Conservation (phyloP, 2,888 invertebrate genomes). For the Drosophila subsilvestris region DNA sequence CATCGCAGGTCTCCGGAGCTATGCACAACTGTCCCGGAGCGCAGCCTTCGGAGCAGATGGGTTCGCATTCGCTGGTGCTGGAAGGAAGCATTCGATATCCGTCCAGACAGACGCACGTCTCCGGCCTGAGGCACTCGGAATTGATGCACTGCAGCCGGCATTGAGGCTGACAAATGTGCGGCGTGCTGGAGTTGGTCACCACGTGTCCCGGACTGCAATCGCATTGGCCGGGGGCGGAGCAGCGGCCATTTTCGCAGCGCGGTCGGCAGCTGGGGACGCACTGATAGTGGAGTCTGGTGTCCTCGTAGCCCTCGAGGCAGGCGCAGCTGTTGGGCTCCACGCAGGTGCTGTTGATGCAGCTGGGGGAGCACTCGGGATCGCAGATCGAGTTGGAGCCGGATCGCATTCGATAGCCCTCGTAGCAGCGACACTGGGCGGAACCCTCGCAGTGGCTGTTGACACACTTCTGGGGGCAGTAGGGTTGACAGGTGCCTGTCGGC, state of each 20-base stretch:
- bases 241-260: slow-evolving; percentile 83
- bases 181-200: slow-evolving; percentile 69
- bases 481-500: slow-evolving; percentile 79
- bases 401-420: slow-evolving; percentile 83
- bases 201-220: slow-evolving; percentile 84
- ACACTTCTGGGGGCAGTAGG: slow-evolving; percentile 79
- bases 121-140: slow-evolving; percentile 85
- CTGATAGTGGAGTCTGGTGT: slow-evolving; percentile 72
- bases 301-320: slow-evolving; percentile 80
- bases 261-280: slow-evolving; percentile 81
- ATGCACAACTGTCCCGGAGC: slow-evolving; percentile 76
- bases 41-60: slow-evolving; percentile 78
- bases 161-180: slow-evolving; percentile 72
- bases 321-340: slow-evolving; percentile 82
- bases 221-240: slow-evolving; percentile 84
- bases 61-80: slow-evolving; percentile 79
- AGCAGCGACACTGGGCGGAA: slow-evolving; percentile 86
- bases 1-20: slow-evolving; percentile 85
- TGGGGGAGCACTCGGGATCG: slow-evolving; percentile 81
- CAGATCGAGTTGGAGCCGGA: slow-evolving; percentile 75
- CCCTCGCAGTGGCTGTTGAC: slow-evolving; percentile 85
- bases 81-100: slow-evolving; percentile 80
- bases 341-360: slow-evolving; percentile 84
- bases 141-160: slow-evolving; percentile 80
- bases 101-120: slow-evolving; percentile 85